phyloP scores from a whole-genome alignment of 1,140 invertebrate genomes.

The Drosophila kanapiae region DNA sequence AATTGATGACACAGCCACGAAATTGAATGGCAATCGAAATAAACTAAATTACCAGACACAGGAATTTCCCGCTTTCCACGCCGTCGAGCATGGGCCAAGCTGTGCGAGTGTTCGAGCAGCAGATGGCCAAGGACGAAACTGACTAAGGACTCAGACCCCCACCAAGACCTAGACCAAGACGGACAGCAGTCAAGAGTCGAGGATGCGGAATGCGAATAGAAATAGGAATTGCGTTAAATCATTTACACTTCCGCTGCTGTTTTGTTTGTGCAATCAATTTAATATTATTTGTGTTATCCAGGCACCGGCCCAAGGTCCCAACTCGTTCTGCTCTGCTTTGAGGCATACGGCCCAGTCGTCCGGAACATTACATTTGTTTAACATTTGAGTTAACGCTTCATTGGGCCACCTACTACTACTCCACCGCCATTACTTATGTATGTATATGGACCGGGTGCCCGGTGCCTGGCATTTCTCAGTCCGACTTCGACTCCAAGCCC shows the following conservation, averaged over 20 bases:
- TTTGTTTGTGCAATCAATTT: constrained; percentile 84
- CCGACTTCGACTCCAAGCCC: constrained; percentile 24
- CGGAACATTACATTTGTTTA: constrained; percentile 84
- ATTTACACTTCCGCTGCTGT: constrained; percentile 80
- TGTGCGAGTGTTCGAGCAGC: constrained; percentile 30
- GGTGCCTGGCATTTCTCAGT: constrained; percentile 66
- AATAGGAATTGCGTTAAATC: constrained; percentile 78
- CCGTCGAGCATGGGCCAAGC: constrained; percentile 52
- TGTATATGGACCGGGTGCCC: constrained; percentile 32
- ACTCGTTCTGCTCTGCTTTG: constrained; percentile 35
- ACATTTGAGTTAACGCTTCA: constrained; percentile 81
- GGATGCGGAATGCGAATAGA: constrained; percentile 41
- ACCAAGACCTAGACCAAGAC: constrained; percentile 18
- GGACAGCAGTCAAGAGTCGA: constrained; percentile 59
- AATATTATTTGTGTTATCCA: constrained; percentile 79
- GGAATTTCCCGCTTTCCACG: constrained; percentile 67
- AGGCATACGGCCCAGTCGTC: constrained; percentile 72
- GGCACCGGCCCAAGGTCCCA: constrained; percentile 33
- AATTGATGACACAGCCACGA: constrained; percentile 36
- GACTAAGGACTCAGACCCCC: not conserved
- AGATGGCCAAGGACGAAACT: constrained; percentile 24
- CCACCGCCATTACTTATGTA: constrained; percentile 69
- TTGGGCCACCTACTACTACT: constrained; percentile 57
- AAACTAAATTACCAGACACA: constrained; percentile 69
- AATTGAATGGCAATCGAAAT: constrained; percentile 66